phyloP scores from a whole-genome alignment of 2,113 vertebrate species.

The Hypomesus transpacificus region DNA sequence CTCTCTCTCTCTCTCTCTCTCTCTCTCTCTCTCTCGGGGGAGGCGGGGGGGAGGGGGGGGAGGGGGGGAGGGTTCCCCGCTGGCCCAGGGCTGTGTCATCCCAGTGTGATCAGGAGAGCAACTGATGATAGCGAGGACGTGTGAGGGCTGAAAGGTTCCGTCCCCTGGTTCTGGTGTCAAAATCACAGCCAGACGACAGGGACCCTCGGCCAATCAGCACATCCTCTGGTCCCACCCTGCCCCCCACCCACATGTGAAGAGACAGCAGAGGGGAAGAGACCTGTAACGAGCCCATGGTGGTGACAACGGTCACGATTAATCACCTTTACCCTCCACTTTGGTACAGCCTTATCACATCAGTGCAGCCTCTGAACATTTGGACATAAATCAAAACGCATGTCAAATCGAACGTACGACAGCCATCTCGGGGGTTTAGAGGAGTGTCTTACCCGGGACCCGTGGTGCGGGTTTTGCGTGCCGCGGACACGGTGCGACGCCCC shows the following conservation, averaged over 20 bases:
- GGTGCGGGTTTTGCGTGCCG: conserved; percentile 55
- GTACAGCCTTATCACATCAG: too few species aligned
- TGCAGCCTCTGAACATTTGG: too few species aligned
- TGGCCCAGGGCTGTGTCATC: background rate
- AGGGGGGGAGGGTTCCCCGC: too few species aligned
- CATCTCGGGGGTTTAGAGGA: background rate
- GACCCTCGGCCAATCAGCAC: background rate
- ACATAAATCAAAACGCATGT: too few species aligned
- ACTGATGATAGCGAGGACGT: background rate
- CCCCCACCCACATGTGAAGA: background rate
- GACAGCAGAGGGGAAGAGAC: too few species aligned
- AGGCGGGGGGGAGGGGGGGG: too few species aligned
- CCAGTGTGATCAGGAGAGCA: background rate
- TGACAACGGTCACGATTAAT: too few species aligned
- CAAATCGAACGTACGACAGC: too few species aligned
- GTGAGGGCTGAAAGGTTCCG: background rate
- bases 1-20: too few species aligned
- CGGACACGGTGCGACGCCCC: conserved; percentile 64
- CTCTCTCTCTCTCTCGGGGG: too few species aligned
- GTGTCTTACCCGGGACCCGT: conserved; percentile 61
- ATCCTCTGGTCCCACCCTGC: background rate
- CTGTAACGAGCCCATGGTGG: too few species aligned
- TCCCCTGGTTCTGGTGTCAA: background rate
- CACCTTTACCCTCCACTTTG: too few species aligned
- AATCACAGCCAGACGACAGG: background rate